Percentiles rank a stretch among this genome's conserved stretches.
Conservation (phyloP, 1,140 invertebrate species). For the Phymorhynchus buccinoides region DNA sequence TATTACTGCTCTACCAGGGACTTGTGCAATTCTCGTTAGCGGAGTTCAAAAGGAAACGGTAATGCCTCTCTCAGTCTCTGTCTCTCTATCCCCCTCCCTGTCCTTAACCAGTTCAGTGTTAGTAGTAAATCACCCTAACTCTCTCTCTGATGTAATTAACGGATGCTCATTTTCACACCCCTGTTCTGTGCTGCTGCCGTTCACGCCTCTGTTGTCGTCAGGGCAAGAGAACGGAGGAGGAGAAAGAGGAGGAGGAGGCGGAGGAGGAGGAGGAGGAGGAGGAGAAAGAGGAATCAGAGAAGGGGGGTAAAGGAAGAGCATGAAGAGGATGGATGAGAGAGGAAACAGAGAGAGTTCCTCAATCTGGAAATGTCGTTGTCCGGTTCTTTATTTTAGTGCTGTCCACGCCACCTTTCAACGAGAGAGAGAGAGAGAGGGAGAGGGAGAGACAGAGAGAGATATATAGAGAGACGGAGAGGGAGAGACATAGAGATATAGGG, state of each 20-base stretch:
- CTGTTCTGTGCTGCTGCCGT: neutral
- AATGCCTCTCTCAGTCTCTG: neutral
- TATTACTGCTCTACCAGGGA: too few species aligned
- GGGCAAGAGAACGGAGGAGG: neutral
- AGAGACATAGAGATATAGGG: too few species aligned
- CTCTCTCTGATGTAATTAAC: slow-evolving; percentile 23
- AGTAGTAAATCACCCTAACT: neutral
- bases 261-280: too few species aligned
- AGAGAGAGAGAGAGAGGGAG: too few species aligned
- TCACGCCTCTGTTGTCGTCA: neutral
- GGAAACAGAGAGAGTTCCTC: too few species aligned
- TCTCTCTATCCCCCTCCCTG: neutral
- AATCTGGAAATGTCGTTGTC: neutral
- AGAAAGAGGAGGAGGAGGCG: too few species aligned
- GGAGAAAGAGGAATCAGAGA: too few species aligned
- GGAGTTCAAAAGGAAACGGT: neutral
- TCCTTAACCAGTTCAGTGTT: neutral
- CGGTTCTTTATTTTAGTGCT: neutral
- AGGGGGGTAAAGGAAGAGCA: too few species aligned
- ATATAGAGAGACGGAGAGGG: too few species aligned
- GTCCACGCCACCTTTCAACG: neutral
- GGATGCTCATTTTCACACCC: slow-evolving; percentile 25
- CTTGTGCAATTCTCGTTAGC: slow-evolving; percentile 26
- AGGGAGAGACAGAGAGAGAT: too few species aligned
- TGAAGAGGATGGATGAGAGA: too few species aligned